Conservation (phyloP, 2,113 vertebrate genomes). For the Myodes glareolus region DNA sequence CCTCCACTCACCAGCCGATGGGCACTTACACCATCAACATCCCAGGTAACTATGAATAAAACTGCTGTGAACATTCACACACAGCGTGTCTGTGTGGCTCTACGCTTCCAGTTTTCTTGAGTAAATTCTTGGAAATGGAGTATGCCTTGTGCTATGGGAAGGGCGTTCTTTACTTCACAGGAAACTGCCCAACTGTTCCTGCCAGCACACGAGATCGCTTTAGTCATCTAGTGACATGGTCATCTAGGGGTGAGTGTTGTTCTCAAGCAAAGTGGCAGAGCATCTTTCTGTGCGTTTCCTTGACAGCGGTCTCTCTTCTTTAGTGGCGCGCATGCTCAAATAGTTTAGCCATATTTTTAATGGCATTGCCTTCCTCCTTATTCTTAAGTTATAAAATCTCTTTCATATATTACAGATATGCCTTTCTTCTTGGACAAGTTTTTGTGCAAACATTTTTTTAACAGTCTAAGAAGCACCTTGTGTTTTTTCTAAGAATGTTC, state of each 20-base stretch:
- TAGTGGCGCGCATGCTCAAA: not conserved
- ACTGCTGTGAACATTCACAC: not conserved
- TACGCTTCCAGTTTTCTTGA: not conserved
- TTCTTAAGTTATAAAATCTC: not conserved
- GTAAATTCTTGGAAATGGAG: not conserved
- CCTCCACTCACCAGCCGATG: not conserved
- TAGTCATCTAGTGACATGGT: not conserved
- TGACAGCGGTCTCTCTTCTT: not conserved
- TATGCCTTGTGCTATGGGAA: not conserved
- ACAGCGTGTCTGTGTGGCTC: not conserved
- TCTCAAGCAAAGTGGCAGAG: not conserved
- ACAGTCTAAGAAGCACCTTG: not conserved
- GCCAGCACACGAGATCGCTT: not conserved
- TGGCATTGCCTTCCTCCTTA: not conserved
- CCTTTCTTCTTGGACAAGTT: not conserved
- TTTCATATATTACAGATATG: not conserved
- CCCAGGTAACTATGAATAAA: not conserved
- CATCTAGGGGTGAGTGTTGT: not conserved
- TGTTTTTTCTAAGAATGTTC: not conserved
- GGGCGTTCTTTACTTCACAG: not conserved
- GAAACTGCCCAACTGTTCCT: not conserved
- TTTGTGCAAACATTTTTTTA: conserved; percentile 15
- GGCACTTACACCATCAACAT: not conserved
- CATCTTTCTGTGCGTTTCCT: not conserved
- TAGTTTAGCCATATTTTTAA: not conserved